phyloP scores from a whole-genome alignment of 2,113 vertebrate genomes.

The Callocephalon fimbriatum region DNA sequence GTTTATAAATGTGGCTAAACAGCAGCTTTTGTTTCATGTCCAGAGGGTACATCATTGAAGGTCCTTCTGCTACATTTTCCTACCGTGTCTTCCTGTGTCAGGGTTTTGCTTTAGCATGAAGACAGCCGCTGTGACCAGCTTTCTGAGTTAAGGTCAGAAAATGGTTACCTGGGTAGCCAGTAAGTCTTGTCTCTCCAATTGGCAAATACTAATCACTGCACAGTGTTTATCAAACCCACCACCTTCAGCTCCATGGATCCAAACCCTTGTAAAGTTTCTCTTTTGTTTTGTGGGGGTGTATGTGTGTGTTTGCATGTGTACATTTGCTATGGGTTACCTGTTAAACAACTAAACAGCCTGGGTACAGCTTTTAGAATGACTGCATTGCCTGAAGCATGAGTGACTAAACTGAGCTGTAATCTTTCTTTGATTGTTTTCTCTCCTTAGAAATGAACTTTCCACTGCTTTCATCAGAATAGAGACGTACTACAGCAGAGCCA shows the following conservation, averaged over 20 bases:
- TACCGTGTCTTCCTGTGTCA: not conserved
- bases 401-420: not conserved
- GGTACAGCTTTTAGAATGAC: not conserved
- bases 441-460: not conserved
- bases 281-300: not conserved
- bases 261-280: not conserved
- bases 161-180: not conserved
- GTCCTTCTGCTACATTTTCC: not conserved
- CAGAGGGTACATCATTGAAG: not conserved
- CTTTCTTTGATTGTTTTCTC: not conserved
- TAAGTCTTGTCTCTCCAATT: not conserved
- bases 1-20: not conserved
- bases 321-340: not conserved
- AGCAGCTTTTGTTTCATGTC: not conserved
- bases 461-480: not conserved
- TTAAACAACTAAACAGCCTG: not conserved
- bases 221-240: not conserved
- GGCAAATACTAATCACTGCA: not conserved
- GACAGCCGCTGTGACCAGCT: fast-evolving
- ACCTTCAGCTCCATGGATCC: not conserved
- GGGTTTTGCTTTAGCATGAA: not conserved
- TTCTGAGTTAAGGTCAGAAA: not conserved
- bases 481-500: not conserved
- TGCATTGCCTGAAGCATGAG: not conserved
- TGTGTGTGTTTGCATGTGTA: not conserved